Evolutionary conservation across 2,113 vertebrate species (phyloP), one percentile per base, ranked within the genome.

Genomic region (Apteryx owenii): DNA sequence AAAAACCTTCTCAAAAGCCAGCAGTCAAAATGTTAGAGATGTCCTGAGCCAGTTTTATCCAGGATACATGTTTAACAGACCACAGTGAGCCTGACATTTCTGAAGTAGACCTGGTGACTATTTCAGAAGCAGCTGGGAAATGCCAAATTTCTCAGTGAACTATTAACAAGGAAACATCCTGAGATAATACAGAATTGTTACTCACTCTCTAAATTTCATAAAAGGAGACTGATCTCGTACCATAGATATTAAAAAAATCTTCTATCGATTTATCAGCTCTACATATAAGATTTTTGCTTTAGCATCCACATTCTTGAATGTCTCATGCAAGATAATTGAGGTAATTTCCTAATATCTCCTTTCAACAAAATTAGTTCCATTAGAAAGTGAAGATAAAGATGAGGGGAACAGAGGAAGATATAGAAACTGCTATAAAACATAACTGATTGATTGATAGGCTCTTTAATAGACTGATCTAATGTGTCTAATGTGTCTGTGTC

Each of bases 341-440:
- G 66, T 81, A 90, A 96, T 96, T 95, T 95, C 86, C 73, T 73
- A 85, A 26, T 87, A 92, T 70, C 81, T 79, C 58, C 51, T 76
- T 95, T 89, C 86, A 93, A 87, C 69, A 93, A 93, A 93, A 92
- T 87, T 82, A 87, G 40, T 80, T 92, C 66, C 81, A 92, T 95
- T 95, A 89, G 81, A 95, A 94, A 92, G 54, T 51, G 26, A 95
- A 95, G 91, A 87, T 83, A 87, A 96, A 82, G 75, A 95, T 50
- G 46, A 2, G 19, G 2, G 15, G n/a, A 88, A 83, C n/a, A 90
- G 88, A 87, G 10, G 25, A 94, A 91, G 64, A 90, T 65, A 85
- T 3, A 82, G 65, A 88, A 95, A 89, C 17, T 60, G 10, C 81
- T 89, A 46, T 85, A 85, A 95, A 97, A 95, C 40, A 70, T 82